Conservation (phyloP, 2,888 invertebrate species). For the Agriopis marginaria region DNA sequence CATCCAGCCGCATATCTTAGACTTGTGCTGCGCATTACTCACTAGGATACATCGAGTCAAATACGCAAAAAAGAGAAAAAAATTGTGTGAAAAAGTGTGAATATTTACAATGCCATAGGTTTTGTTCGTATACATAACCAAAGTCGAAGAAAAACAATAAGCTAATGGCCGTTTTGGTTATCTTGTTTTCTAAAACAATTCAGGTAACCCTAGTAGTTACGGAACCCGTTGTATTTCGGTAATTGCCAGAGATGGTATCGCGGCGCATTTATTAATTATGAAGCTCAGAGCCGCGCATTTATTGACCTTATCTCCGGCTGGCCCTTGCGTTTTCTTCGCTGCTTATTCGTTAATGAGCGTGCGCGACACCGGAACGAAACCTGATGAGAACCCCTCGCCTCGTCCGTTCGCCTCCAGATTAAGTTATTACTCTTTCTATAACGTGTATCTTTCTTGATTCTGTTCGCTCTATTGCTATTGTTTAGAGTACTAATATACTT, state of each 20-base stretch:
- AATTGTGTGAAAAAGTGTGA: no score
- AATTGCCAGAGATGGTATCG: slow-evolving; percentile 74
- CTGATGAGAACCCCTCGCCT: slow-evolving; percentile 59
- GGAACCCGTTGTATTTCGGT: slow-evolving; percentile 66
- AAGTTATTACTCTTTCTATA: slow-evolving; percentile 50
- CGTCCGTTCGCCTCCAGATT: slow-evolving; percentile 47
- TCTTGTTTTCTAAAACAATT: background rate
- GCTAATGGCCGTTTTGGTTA: background rate
- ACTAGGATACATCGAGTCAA: background rate
- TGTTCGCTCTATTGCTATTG: slow-evolving; percentile 25
- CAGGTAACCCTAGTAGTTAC: slow-evolving; percentile 55
- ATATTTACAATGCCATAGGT: background rate
- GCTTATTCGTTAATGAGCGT: slow-evolving; percentile 74
- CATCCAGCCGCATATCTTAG: slow-evolving; percentile 13
- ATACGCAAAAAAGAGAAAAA: background rate
- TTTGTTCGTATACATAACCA: background rate
- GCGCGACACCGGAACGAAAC: slow-evolving; percentile 69
- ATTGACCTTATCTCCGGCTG: slow-evolving; percentile 83
- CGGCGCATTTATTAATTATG: slow-evolving; percentile 77
- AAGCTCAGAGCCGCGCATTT: slow-evolving; percentile 75
- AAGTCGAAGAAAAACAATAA: background rate
- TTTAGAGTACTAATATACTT: background rate
- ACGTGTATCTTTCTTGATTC: slow-evolving; percentile 12
- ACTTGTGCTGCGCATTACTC: slow-evolving; percentile 14
- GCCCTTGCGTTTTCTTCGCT: slow-evolving; percentile 71